A percentile compares a stretch with the other conserved stretches of the same genome.
Evolutionary conservation across 2,888 invertebrate species (phyloP).

Genomic region (Timema cristinae): DNA sequence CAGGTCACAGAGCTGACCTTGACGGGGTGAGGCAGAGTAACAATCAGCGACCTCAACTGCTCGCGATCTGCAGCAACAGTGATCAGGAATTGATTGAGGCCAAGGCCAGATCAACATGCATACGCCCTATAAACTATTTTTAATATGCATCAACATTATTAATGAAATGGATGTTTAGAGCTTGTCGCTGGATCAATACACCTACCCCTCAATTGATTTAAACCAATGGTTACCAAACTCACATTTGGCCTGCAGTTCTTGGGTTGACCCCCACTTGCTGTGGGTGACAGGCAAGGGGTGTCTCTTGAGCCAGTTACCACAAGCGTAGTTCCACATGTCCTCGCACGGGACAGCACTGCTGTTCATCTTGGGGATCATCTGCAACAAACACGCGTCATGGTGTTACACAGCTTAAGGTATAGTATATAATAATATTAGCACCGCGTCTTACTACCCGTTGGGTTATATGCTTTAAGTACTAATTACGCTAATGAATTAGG

Average conservation of each 20-base stretch:
- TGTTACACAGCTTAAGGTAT: not conserved
- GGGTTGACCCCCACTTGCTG: slow-evolving; percentile 6
- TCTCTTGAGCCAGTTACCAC: slow-evolving; percentile 50
- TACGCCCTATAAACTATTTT: not conserved
- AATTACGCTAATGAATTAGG: no score
- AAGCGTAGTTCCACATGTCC: slow-evolving; percentile 51
- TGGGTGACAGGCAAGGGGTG: slow-evolving; percentile 23
- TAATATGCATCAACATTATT: no score
- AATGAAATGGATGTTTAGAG: no score
- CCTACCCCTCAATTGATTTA: no score
- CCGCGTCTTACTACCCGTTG: no score
- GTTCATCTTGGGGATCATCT: slow-evolving; percentile 50
- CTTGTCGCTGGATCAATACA: no score
- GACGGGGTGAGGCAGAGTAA: slow-evolving; percentile 47
- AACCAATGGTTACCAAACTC: not conserved
- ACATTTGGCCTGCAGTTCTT: slow-evolving; percentile 9
- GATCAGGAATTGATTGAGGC: not conserved
- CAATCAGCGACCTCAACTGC: slow-evolving; percentile 46
- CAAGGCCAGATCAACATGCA: not conserved
- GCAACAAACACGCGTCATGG: slow-evolving; percentile 32
- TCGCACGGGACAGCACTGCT: slow-evolving; percentile 48
- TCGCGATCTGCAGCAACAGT: slow-evolving; percentile 43
- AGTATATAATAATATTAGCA: no score
- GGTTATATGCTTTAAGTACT: no score
- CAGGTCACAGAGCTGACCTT: slow-evolving; percentile 47